phyloP scores from a whole-genome alignment of 2,113 vertebrate species.

The Spilogale gracilis region DNA sequence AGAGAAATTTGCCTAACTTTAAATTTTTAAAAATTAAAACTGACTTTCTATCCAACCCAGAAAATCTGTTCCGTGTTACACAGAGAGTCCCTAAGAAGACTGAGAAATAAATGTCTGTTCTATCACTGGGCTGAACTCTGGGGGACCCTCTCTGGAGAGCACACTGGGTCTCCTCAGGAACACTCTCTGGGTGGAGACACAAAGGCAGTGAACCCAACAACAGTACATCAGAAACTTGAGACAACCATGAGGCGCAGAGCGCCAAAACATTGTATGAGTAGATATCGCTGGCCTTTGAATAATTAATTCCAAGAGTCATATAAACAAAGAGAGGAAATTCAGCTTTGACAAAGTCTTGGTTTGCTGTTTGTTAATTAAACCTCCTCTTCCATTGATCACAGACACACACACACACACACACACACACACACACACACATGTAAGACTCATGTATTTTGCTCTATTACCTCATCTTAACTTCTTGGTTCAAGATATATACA shows the following conservation, averaged over 20 bases:
- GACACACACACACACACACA: not conserved
- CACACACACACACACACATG: not conserved
- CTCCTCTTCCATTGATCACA: accelerated
- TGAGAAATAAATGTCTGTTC: not conserved
- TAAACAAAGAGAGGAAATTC: slow-evolving; percentile 21
- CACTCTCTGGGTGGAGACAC: not conserved
- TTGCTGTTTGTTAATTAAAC: slow-evolving; percentile 22
- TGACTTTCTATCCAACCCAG: not conserved
- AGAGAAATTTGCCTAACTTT: not conserved
- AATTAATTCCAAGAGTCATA: slow-evolving; percentile 53
- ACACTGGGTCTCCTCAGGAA: not conserved
- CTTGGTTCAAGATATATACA: slow-evolving; percentile 68
- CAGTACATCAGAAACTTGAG: not conserved
- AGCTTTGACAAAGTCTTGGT: not conserved
- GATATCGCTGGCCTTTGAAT: slow-evolving; percentile 38
- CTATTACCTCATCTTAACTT: slow-evolving; percentile 52
- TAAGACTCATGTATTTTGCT: not conserved
- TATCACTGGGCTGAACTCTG: not conserved
- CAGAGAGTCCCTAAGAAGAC: not conserved
- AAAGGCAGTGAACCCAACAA: slow-evolving; percentile 48
- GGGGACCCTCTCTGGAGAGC: not conserved
- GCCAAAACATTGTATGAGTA: not conserved
- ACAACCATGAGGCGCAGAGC: not conserved
- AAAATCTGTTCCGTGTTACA: not conserved
- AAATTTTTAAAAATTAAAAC: not conserved